Percentiles rank a stretch among this genome's conserved stretches.
Conservation (phyloP, 2,888 invertebrate species). For the Agriopis aurantiaria region DNA sequence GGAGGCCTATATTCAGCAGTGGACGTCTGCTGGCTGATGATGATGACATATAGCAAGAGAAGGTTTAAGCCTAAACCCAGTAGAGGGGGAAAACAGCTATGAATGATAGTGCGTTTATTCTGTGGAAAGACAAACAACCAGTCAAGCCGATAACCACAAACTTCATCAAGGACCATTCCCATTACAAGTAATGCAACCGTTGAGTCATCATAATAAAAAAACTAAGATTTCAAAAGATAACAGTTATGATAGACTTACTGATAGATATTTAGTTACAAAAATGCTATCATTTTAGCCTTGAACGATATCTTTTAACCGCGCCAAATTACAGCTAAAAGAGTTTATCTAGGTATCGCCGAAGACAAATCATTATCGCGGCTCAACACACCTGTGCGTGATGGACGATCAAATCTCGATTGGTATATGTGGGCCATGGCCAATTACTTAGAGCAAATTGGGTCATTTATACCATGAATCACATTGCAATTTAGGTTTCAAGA, state of each 20-base stretch:
- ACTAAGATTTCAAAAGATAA: constrained; percentile 21
- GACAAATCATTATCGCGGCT: constrained; percentile 55
- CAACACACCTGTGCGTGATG: constrained; percentile 48
- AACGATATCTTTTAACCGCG: constrained; percentile 50
- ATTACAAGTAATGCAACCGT: not conserved
- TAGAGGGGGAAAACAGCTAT: no score
- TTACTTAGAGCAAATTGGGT: constrained; percentile 36
- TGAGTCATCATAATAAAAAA: constrained; percentile 12
- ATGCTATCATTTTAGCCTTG: constrained; percentile 45
- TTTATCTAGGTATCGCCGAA: constrained; percentile 56
- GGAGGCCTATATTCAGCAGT: no score
- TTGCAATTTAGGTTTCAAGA: not conserved
- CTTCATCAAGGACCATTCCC: not conserved
- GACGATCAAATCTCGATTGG: constrained; percentile 51
- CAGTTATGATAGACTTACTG: not conserved
- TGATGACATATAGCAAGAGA: no score
- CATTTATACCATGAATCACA: constrained; percentile 6
- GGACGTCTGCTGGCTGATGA: no score
- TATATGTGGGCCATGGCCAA: constrained; percentile 70
- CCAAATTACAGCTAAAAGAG: constrained; percentile 50
- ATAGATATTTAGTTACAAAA: constrained; percentile 22
- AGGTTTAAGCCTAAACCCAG: no score
- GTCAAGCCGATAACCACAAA: not conserved
- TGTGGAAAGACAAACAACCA: not conserved
- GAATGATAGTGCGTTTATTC: no score